Evolutionary conservation across 2,888 invertebrate genomes (phyloP).

Genomic region (Mechanitis mazaeus): DNA sequence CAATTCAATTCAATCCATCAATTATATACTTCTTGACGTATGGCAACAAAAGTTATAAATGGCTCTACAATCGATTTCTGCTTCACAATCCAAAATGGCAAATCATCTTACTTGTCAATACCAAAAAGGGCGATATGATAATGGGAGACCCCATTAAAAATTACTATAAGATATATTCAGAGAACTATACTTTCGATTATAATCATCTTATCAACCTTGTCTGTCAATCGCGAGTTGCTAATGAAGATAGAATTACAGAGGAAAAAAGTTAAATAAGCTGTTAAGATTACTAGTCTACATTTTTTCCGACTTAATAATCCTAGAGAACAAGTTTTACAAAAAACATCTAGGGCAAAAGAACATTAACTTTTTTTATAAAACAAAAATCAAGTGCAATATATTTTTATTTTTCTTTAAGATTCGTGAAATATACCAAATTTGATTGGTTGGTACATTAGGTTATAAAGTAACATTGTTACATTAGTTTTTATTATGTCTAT

Average conservation of each 20-base stretch:
- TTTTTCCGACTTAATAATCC: no score
- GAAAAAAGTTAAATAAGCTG: neutral
- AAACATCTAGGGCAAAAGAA: no score
- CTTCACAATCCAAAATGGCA: slow-evolving; percentile 23
- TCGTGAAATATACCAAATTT: no score
- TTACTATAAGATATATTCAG: slow-evolving; percentile 41
- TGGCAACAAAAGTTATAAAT: slow-evolving; percentile 16
- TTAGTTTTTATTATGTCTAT: no score
- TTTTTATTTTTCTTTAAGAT: no score
- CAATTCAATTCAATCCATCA: slow-evolving; percentile 2
- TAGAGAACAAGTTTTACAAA: no score
- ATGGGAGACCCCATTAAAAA: slow-evolving; percentile 46
- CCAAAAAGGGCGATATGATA: slow-evolving; percentile 48
- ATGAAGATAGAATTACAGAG: slow-evolving; percentile 42
- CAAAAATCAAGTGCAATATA: no score
- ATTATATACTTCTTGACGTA: slow-evolving; percentile 4
- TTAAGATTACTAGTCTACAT: no score
- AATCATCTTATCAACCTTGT: slow-evolving; percentile 46
- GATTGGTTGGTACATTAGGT: no score
- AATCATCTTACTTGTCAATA: slow-evolving; percentile 41
- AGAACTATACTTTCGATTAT: slow-evolving; percentile 46
- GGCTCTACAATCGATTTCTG: neutral
- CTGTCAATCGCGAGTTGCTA: slow-evolving; percentile 50
- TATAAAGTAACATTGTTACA: no score
- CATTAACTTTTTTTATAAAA: no score